phyloP scores from a whole-genome alignment of 2,797 vertebrate species.

The Prunella strophiata region DNA sequence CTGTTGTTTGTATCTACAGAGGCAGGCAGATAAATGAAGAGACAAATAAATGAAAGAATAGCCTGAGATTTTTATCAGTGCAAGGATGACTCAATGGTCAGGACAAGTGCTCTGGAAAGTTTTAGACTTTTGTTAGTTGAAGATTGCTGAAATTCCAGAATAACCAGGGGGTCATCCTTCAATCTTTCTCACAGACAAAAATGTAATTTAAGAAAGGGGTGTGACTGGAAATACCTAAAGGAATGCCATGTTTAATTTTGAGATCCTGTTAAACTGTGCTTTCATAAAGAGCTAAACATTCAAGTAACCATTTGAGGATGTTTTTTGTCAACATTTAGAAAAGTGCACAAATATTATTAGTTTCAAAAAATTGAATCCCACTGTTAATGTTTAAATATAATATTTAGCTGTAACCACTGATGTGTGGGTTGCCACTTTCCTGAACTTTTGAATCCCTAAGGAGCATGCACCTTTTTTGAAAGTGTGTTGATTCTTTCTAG shows the following conservation, averaged over 20 bases:
- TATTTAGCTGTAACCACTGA: neutral
- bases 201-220: neutral
- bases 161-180: neutral
- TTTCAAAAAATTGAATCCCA: neutral
- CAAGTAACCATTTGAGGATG: neutral
- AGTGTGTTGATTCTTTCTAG: neutral
- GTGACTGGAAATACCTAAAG: slow-evolving; percentile 3
- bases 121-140: neutral
- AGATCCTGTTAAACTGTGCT: neutral
- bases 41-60: slow-evolving; percentile 20
- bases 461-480: neutral
- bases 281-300: neutral
- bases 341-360: neutral
- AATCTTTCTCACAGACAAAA: neutral
- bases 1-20: neutral
- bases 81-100: neutral
- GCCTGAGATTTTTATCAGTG: slow-evolving; percentile 38
- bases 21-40: neutral
- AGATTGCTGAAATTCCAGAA: slow-evolving; percentile 39
- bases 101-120: slow-evolving; percentile 6
- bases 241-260: neutral
- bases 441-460: neutral
- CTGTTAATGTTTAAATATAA: neutral
- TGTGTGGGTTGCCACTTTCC: neutral
- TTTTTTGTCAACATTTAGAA: neutral